phyloP scores from a whole-genome alignment of 2,797 vertebrate species.

The Loriculus beryllinus region DNA sequence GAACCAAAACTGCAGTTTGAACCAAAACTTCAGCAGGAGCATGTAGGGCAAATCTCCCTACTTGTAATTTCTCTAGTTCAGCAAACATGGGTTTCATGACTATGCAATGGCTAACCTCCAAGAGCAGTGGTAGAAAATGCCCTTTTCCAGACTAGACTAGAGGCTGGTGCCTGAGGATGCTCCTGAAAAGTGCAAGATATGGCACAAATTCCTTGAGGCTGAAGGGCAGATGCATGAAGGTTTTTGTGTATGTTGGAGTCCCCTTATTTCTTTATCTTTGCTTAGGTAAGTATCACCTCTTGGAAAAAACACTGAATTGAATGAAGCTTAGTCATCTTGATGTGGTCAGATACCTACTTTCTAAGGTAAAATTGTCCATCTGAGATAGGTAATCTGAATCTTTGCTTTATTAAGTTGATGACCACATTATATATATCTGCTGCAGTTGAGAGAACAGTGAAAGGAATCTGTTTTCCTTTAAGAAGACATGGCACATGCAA shows the following conservation, averaged over 20 bases:
- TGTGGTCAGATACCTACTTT: not conserved
- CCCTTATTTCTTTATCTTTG: not conserved
- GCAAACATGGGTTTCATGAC: not conserved
- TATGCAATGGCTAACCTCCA: not conserved
- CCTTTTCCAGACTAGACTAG: not conserved
- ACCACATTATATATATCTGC: not conserved
- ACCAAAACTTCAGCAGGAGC: not conserved
- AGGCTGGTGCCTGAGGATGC: not conserved
- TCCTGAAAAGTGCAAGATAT: not conserved
- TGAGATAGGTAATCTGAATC: constrained; percentile 2
- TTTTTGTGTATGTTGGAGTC: not conserved
- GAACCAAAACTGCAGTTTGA: not conserved
- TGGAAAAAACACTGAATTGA: not conserved
- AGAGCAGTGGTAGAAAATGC: not conserved
- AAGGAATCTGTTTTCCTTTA: constrained; percentile 28
- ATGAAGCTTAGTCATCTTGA: not conserved
- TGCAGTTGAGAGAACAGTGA: not conserved
- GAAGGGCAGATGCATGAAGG: not conserved
- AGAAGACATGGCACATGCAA: not conserved
- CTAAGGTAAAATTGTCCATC: not conserved
- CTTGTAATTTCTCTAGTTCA: not conserved
- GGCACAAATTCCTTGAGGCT: not conserved
- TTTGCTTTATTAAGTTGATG: not conserved
- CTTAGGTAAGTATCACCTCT: not conserved
- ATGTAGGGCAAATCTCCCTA: not conserved